These are phyloP conservation scores for Echinops telfairi DNA, from an alignment of 2,113 vertebrate species.

Conservation along the genomic window DNA sequence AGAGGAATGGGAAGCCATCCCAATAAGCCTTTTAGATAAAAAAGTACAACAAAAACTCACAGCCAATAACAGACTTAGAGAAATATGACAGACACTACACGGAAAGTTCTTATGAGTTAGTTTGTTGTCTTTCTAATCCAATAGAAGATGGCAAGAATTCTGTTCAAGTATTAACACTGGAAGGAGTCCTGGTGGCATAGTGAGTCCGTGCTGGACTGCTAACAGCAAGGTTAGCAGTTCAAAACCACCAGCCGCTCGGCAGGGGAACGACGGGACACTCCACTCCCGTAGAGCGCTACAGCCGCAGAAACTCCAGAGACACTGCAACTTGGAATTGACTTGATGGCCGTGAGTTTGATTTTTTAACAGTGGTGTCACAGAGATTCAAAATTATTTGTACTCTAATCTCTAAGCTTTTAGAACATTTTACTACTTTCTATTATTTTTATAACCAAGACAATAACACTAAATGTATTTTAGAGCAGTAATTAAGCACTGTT, in stretches of 20 bases:
- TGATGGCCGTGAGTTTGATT: too few species aligned
- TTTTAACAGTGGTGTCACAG: neutral
- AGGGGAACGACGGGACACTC: too few species aligned
- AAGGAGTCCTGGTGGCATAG: too few species aligned
- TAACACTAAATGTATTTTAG: neutral
- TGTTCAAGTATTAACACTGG: neutral
- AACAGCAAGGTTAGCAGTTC: too few species aligned
- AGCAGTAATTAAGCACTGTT: neutral
- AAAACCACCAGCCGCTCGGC: too few species aligned
- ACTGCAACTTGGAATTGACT: too few species aligned
- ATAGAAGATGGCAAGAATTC: neutral
- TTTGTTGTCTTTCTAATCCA: neutral
- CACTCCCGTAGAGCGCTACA: too few species aligned
- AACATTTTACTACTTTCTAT: too few species aligned
- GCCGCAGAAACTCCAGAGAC: too few species aligned
- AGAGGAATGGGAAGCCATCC: neutral
- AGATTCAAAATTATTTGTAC: neutral
- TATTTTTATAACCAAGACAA: neutral
- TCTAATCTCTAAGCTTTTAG: neutral
- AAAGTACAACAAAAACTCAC: neutral
- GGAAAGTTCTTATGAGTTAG: neutral
- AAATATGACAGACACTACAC: neutral
- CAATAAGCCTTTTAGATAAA: neutral
- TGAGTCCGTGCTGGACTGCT: too few species aligned
- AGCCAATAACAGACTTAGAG: neutral